Conservation (phyloP, 2,113 vertebrate species). For the Canis aureus region DNA sequence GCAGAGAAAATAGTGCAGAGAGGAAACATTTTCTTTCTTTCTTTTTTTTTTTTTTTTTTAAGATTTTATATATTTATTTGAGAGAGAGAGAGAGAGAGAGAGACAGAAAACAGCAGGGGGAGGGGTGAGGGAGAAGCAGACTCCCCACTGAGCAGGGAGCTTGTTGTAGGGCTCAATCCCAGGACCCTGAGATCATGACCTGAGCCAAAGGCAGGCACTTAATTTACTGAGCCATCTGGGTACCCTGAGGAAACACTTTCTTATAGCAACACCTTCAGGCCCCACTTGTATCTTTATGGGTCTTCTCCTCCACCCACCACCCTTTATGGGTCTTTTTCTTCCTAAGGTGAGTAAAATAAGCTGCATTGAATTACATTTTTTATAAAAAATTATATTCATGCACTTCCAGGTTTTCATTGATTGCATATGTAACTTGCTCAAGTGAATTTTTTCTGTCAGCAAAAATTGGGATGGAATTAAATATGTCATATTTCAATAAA, state of each 20-base stretch:
- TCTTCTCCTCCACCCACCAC: background rate
- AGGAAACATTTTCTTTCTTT: background rate
- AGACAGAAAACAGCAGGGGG: background rate
- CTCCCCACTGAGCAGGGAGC: background rate
- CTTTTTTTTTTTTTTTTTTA: background rate
- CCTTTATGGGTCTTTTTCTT: background rate
- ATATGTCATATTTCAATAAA: background rate
- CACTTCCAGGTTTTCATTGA: background rate
- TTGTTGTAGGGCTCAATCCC: too few relatives aligned
- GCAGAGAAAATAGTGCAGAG: background rate
- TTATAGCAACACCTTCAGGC: background rate
- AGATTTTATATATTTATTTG: background rate
- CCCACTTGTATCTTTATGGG: background rate
- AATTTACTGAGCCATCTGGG: background rate
- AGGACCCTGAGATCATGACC: background rate
- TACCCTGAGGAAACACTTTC: background rate
- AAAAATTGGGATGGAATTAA: background rate
- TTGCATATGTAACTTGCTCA: background rate
- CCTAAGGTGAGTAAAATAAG: background rate
- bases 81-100: background rate
- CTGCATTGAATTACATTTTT: background rate
- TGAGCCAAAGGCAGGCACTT: background rate
- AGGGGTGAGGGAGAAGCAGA: background rate
- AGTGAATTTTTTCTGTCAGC: background rate
- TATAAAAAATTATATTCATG: background rate